A percentile compares a stretch with the other conserved stretches of the same genome.
Conservation (phyloP, 2,113 vertebrate genomes). For the Rattus norvegicus region GRCr8 NC_086037.1:62791501-62792000, state of each 20-base stretch:
- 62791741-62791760: not conserved
- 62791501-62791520: not conserved
- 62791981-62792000: not conserved
- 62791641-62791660: not conserved
- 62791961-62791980: conserved; percentile 38
- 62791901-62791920: conserved; percentile 8
- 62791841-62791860: conserved; percentile 11
- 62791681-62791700: not conserved
- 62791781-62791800: not conserved
- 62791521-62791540: not conserved
- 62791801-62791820: not conserved
- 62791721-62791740: not conserved
- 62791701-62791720: not conserved
- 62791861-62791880: not conserved
- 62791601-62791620: not conserved
- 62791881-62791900: not conserved
- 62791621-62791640: not conserved
- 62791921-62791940: not conserved
- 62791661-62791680: not conserved
- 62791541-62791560: not conserved
- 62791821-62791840: not conserved
- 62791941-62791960: conserved; percentile 42
- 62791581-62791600: conserved; percentile 6
- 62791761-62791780: not conserved
- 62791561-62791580: not conserved